Evolutionary conservation across 30 jellyfish, hydroid and myxozoan genomes (phyloP).

Genomic region (Chrysaora quinquecirrha): DNA sequence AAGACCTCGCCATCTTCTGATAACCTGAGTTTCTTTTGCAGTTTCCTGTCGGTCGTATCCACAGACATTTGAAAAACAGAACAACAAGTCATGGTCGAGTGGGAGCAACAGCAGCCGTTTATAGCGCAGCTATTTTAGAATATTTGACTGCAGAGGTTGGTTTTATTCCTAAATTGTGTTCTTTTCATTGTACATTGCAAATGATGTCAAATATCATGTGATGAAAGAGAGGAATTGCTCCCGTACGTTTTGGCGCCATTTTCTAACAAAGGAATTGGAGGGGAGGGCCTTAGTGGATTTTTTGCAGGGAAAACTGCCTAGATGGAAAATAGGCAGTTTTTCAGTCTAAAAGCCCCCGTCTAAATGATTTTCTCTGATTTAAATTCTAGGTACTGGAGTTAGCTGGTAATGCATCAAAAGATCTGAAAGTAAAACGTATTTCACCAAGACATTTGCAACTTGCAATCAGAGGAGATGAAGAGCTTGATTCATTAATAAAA

Average conservation of each 20-base stretch:
- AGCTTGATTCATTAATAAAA: slow-evolving; percentile 88
- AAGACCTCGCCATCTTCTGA: no score
- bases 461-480: slow-evolving; percentile 99
- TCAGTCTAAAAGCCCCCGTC: no score
- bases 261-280: neutral
- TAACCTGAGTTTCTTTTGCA: slow-evolving; percentile 26
- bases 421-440: slow-evolving; percentile 93
- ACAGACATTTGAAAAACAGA: slow-evolving; percentile 91
- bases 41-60: slow-evolving; percentile 99
- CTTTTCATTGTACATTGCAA: no score
- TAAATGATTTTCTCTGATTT: no score
- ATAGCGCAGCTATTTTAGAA: slow-evolving; percentile 98
- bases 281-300: no score
- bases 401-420: slow-evolving; percentile 99
- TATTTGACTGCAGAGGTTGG: slow-evolving; percentile 93
- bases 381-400: slow-evolving; percentile 84
- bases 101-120: slow-evolving; percentile 99
- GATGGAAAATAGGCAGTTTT: no score
- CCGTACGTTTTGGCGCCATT: neutral
- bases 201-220: no score
- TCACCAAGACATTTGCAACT: slow-evolving; percentile 98
- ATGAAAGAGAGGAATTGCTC: neutral
- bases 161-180: no score
- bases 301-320: no score
- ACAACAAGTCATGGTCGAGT: slow-evolving; percentile 98